Evolutionary conservation across 2,113 vertebrate genomes (phyloP).

Genomic region (Scalopus aquaticus): DNA sequence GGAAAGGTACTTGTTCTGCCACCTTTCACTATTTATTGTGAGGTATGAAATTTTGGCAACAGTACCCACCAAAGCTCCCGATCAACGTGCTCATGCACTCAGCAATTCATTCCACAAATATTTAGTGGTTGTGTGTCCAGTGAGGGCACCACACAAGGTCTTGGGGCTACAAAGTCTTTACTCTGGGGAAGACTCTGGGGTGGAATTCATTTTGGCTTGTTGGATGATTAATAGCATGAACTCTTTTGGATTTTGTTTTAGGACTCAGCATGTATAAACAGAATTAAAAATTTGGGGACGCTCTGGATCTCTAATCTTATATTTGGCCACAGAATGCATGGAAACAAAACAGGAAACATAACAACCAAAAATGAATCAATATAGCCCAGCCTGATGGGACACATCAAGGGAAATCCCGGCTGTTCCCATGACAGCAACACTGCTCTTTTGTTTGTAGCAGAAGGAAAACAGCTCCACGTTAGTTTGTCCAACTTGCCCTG

Average conservation of each 20-base stretch:
- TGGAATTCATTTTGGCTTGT: background rate
- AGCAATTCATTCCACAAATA: background rate
- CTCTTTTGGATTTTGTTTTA: background rate
- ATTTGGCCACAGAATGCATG: background rate
- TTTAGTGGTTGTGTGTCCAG: fast-evolving
- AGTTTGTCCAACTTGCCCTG: fast-evolving
- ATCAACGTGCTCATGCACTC: background rate
- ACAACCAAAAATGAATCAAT: background rate
- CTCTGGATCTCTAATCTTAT: background rate
- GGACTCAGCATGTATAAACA: background rate
- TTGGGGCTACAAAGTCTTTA: background rate
- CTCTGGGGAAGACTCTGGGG: background rate
- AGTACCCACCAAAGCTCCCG: background rate
- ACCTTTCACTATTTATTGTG: background rate
- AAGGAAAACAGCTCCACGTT: fast-evolving
- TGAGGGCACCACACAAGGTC: too few relatives aligned
- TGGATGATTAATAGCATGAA: background rate
- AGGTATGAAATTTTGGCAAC: background rate
- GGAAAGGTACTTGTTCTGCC: background rate
- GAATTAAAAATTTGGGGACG: background rate
- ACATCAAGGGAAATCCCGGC: background rate
- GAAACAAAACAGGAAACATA: background rate
- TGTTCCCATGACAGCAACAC: background rate
- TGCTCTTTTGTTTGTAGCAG: background rate
- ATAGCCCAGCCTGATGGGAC: background rate